phyloP scores from a whole-genome alignment of 2,888 invertebrate genomes.

The Brachypalpus laphriformis region DNA sequence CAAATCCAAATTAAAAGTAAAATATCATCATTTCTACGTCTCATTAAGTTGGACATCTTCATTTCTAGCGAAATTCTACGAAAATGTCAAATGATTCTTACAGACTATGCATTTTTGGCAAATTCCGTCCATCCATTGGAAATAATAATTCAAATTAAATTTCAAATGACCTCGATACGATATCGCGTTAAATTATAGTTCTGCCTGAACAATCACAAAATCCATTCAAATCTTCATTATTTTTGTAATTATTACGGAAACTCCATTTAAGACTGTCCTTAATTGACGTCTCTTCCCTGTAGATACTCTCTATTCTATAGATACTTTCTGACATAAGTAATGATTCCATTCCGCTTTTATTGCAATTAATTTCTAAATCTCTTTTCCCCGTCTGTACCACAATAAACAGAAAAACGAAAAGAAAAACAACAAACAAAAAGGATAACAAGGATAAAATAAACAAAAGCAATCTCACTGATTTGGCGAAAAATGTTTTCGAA shows the following conservation, averaged over 20 bases:
- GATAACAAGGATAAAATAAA: slow-evolving; percentile 23
- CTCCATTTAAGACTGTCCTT: background rate
- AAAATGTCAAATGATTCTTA: no score
- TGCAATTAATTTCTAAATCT: slow-evolving; percentile 20
- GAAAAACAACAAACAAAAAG: background rate
- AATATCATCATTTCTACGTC: no score
- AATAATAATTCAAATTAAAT: background rate
- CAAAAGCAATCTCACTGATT: slow-evolving; percentile 28
- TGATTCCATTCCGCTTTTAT: slow-evolving; percentile 24
- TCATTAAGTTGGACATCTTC: no score
- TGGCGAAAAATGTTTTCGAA: slow-evolving; percentile 1
- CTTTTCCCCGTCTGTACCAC: background rate
- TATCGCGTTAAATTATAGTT: background rate
- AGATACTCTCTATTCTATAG: background rate
- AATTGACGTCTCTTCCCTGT: no score
- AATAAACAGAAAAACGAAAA: background rate
- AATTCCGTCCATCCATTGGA: no score
- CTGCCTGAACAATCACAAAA: slow-evolving; percentile 1
- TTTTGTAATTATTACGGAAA: slow-evolving; percentile 26
- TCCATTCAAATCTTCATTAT: slow-evolving; percentile 46
- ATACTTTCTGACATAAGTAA: background rate
- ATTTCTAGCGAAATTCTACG: no score
- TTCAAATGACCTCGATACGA: background rate
- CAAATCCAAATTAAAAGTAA: no score
- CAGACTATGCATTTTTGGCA: no score